phyloP scores from a whole-genome alignment of 1,140 invertebrate species.

The Heliconius melpomene region DNA sequence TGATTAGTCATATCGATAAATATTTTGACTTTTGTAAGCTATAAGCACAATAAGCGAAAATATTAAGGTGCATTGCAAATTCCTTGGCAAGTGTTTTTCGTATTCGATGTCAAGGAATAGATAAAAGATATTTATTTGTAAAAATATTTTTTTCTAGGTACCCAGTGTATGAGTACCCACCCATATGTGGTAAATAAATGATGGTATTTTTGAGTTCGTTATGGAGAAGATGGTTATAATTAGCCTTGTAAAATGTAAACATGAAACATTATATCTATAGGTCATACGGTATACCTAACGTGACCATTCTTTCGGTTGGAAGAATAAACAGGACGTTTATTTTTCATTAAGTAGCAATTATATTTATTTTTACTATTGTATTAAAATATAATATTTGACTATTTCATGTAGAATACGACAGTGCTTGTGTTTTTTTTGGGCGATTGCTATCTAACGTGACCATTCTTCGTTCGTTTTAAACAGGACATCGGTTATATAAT shows the following conservation, averaged over 20 bases:
- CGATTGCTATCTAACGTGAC: no score
- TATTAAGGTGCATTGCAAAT: not conserved
- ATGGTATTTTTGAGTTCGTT: not conserved
- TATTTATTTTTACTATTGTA: no score
- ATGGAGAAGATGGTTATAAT: not conserved
- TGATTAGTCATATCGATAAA: constrained; percentile 14
- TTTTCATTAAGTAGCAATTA: no score
- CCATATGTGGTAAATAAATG: not conserved
- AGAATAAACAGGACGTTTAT: no score
- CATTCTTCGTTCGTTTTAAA: no score
- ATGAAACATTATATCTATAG: not conserved
- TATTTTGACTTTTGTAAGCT: not conserved
- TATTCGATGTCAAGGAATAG: not conserved
- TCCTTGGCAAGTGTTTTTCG: not conserved
- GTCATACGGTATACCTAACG: no score
- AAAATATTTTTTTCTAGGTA: not conserved
- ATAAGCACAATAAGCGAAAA: not conserved
- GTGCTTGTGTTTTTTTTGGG: no score
- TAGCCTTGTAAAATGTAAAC: not conserved
- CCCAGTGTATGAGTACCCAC: no score
- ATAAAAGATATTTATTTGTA: not conserved
- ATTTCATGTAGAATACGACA: no score
- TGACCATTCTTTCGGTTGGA: no score
- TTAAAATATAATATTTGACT: no score
- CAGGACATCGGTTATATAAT: no score